These are phyloP conservation scores for Ophioninae sp. DNA, from an alignment of 2,888 invertebrate species.

Conservation along the genomic window DNA sequence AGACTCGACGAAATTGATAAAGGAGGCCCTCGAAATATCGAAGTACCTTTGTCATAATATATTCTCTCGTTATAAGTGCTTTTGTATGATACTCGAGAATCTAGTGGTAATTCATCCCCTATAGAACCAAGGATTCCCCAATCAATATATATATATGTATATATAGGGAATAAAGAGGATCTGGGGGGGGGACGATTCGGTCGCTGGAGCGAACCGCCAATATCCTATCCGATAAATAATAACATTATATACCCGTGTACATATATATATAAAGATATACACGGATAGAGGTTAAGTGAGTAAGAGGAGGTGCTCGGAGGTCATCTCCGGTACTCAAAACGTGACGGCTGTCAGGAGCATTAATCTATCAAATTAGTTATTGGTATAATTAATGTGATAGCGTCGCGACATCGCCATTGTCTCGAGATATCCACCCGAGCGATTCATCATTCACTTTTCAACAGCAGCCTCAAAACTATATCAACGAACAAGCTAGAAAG, in stretches of 20 bases:
- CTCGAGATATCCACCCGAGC: neutral
- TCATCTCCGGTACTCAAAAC: conserved; percentile 55
- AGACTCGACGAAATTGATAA: conserved; percentile 24
- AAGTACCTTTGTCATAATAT: conserved; percentile 35
- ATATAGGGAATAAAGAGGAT: neutral
- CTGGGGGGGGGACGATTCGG: neutral
- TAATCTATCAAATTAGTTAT: conserved; percentile 73
- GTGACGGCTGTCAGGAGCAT: conserved; percentile 70
- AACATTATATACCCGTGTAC: conserved; percentile 24
- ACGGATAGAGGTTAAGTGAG: conserved; percentile 32
- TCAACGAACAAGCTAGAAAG: too few species aligned
- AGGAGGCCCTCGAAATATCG: conserved; percentile 29
- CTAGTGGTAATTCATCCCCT: conserved; percentile 7
- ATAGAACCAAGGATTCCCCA: conserved; percentile 8
- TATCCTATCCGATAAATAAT: conserved; percentile 59
- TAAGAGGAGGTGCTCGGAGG: conserved; percentile 50
- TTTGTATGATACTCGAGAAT: conserved; percentile 19
- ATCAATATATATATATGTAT: conserved; percentile 1
- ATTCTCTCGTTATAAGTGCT: conserved; percentile 2
- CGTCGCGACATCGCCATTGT: conserved; percentile 47
- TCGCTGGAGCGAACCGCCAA: conserved; percentile 13
- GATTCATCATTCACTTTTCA: neutral
- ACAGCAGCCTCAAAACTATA: too few species aligned
- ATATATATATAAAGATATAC: too few species aligned
- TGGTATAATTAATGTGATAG: conserved; percentile 70